Base-by-base conservation (phyloP, 1,140 invertebrate species). In the Nebria ingens region DNA sequence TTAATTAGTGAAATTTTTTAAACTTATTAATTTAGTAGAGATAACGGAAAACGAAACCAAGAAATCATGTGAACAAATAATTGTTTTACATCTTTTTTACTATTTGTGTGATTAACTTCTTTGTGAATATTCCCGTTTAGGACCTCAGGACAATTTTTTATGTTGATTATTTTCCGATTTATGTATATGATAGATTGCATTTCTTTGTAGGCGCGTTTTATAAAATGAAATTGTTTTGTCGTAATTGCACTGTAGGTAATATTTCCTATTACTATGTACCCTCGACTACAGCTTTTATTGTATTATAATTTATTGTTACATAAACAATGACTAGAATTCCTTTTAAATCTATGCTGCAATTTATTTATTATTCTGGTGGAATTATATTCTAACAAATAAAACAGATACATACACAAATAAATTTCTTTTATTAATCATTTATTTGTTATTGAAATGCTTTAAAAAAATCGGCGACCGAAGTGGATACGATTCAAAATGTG, bases 351-450 rank as follows among this genome's bases (percentile, higher is more conserved):
- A 45, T 45, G 40, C 40, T 45, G 17, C 40, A 45, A 45, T 45
- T 45, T 45, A 9, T 45, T 45, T 45, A 45, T 45, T 45, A 45
- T 45, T 45, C 40, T 45, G 40, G 40, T 45, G 40, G 40, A 45
- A 45, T 45, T 45, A 45, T 45, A 45, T 45, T 45, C 40, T 45
- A 45, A 45, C 40, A 45, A 34, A 45, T 45, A 45, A 45, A 45
- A 45, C 40, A 45, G 17, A 45, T 45, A 45, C 40, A 45, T 12
- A 45, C 17, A 45, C 40, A 45, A 45, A 29, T 6, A 29, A 29
- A 29, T 29, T 29, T 29, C 13, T 29, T 29, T 29, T 6, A 29
- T 29, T 29, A 6, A 29, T 29, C 4, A 29, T 13, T 13, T 29
- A 29, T 29, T 29, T 29, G 13, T 29, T 29, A 29, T 29, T 29